Conservation (phyloP, 2,797 vertebrate species). For the Chromis chromis region DNA sequence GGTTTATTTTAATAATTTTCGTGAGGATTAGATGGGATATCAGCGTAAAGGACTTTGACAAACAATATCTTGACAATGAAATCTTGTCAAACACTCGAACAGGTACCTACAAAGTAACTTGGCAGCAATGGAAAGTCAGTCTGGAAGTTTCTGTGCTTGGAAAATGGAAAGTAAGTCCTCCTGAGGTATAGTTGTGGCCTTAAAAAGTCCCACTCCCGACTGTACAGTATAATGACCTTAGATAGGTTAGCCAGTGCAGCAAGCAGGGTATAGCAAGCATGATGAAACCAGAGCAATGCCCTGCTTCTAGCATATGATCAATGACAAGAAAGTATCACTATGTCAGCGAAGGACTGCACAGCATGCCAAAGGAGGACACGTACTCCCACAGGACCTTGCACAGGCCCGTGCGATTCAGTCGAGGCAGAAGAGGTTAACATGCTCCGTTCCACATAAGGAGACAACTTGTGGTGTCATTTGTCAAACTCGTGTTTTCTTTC, state of each 20-base stretch:
- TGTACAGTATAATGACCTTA: conserved; percentile 75
- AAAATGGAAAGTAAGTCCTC: conserved; percentile 51
- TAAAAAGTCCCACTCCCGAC: conserved; percentile 50
- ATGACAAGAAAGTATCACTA: conserved; percentile 75
- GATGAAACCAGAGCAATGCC: conserved; percentile 83
- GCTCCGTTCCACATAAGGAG: conserved; percentile 70
- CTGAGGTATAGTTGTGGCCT: conserved; percentile 48
- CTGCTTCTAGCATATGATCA: conserved; percentile 78
- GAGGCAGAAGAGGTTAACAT: conserved; percentile 73
- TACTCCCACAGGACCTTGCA: conserved; percentile 64
- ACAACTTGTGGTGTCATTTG: conserved; percentile 70
- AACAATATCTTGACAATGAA: background rate
- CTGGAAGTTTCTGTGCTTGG: conserved; percentile 40
- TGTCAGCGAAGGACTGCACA: conserved; percentile 79
- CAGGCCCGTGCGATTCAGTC: conserved; percentile 52
- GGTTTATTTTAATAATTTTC: background rate
- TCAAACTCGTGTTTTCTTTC: conserved; percentile 65
- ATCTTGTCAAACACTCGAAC: background rate
- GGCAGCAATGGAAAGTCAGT: conserved; percentile 30
- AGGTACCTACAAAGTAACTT: conserved; percentile 4
- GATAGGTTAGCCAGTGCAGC: conserved; percentile 64
- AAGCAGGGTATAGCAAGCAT: conserved; percentile 77
- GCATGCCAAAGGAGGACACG: conserved; percentile 73
- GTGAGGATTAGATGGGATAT: too few species aligned
- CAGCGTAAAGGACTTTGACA: background rate